Evolutionary conservation across 2,888 invertebrate genomes (phyloP).

Genomic region (Nemurella pictetii): DNA sequence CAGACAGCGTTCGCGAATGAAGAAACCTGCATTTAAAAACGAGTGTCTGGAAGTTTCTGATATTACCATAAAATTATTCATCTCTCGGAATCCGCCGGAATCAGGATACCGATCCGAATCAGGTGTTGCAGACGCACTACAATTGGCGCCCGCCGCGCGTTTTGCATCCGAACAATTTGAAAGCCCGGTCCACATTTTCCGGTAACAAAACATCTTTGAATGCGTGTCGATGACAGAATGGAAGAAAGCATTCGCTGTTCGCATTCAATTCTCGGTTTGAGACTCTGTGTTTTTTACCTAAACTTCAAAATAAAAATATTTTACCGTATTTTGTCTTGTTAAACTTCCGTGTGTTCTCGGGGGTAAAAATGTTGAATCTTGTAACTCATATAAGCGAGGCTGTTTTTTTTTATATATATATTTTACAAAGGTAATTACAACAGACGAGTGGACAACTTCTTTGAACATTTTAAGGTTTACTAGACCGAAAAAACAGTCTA

Average conservation of each 20-base stretch:
- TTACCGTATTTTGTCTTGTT: no score
- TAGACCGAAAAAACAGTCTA: slow-evolving; percentile 6
- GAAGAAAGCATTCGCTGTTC: no score
- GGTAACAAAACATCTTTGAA: no score
- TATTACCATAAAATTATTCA: slow-evolving; percentile 15
- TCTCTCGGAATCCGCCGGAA: background rate
- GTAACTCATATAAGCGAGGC: no score
- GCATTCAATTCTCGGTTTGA: no score
- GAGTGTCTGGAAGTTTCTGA: slow-evolving; percentile 19
- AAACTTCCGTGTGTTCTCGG: no score
- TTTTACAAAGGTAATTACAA: background rate
- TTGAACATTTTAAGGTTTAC: background rate
- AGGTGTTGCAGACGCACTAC: background rate
- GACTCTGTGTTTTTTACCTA: no score
- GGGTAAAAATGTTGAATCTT: no score
- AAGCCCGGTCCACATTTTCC: no score
- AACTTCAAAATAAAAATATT: no score
- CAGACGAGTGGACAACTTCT: background rate
- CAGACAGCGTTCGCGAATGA: slow-evolving; percentile 34
- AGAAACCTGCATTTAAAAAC: slow-evolving; percentile 33
- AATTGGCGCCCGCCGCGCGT: background rate
- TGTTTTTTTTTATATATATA: background rate
- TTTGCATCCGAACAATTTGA: no score
- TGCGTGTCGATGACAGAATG: background rate
- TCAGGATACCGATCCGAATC: background rate